Percentiles rank a stretch among this genome's conserved stretches.
Conservation (phyloP, 30 jellyfish, hydroid and myxozoan species). For the Phacellophora camtschatica region DNA sequence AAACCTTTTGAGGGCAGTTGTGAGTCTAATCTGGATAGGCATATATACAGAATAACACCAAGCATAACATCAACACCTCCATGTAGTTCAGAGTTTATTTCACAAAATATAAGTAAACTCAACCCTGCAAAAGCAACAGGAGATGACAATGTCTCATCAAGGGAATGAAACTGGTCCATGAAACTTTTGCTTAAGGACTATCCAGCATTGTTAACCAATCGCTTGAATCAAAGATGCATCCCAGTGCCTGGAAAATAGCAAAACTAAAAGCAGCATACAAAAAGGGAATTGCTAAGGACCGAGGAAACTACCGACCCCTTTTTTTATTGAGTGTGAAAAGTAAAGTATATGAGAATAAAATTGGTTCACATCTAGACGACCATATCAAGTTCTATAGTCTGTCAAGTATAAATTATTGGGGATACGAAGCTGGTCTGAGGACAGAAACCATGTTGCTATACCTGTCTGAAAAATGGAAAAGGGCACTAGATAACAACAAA, state of each 20-base stretch:
- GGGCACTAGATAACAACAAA: slow-evolving; percentile 21
- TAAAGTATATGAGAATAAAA: slow-evolving; percentile 6
- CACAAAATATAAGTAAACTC: background rate
- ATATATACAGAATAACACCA: background rate
- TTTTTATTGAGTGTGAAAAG: slow-evolving; percentile 16
- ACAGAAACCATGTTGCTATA: slow-evolving; percentile 19
- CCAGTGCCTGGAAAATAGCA: slow-evolving; percentile 5
- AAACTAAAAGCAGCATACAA: background rate
- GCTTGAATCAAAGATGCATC: background rate
- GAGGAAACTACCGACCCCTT: slow-evolving; percentile 32
- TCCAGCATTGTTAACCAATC: background rate
- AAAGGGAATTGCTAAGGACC: slow-evolving; percentile 20
- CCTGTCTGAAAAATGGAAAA: slow-evolving; percentile 32
- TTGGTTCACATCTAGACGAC: slow-evolving; percentile 9
- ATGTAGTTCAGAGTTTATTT: slow-evolving; percentile 1
- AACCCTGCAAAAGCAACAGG: background rate
- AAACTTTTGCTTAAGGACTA: background rate
- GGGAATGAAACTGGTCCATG: background rate
- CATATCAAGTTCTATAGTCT: slow-evolving; percentile 8
- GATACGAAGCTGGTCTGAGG: background rate
- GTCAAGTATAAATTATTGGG: slow-evolving; percentile 40
- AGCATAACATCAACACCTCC: slow-evolving; percentile 2
- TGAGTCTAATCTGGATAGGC: slow-evolving; percentile 8
- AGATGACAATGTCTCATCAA: background rate
- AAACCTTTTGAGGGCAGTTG: slow-evolving; percentile 4